These are phyloP conservation scores for Monodelphis domestica DNA, from an alignment of 2,797 vertebrate genomes.

Conservation along the genomic window DNA sequence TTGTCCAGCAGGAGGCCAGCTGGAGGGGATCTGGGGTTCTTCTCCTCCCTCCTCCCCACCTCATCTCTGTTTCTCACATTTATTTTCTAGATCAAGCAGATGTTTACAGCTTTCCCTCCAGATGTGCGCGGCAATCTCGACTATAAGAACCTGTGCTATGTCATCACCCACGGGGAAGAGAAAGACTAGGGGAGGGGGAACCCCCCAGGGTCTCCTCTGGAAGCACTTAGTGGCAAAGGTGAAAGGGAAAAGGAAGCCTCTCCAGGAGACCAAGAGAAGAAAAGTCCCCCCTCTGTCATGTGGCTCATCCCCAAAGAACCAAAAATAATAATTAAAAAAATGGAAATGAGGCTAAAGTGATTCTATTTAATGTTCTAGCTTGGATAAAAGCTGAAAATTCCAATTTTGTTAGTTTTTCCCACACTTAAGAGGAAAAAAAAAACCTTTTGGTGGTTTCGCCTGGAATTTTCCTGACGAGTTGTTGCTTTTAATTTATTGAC, in stretches of 20 bases:
- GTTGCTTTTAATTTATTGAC: slow-evolving; percentile 81
- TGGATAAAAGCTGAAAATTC: slow-evolving; percentile 75
- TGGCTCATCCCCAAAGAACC: slow-evolving; percentile 63
- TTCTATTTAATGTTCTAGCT: slow-evolving; percentile 66
- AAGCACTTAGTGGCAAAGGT: fast-evolving
- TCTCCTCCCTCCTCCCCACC: not conserved
- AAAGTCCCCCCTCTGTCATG: not conserved
- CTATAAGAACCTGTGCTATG: slow-evolving; percentile 90
- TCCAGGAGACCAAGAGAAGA: fast-evolving
- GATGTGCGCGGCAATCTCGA: slow-evolving; percentile 90
- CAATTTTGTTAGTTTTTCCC: slow-evolving; percentile 70
- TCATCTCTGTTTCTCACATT: slow-evolving; percentile 20
- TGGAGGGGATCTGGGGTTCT: not conserved
- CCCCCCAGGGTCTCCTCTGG: fast-evolving
- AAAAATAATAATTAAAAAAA: slow-evolving; percentile 78
- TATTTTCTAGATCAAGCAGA: slow-evolving; percentile 87
- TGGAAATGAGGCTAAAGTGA: slow-evolving; percentile 73
- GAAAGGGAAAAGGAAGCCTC: not conserved
- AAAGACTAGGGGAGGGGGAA: slow-evolving; percentile 86
- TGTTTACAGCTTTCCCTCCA: slow-evolving; percentile 89
- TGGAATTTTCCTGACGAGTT: slow-evolving; percentile 82
- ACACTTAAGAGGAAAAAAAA: not conserved
- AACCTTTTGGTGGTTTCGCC: slow-evolving; percentile 72
- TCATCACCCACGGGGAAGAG: slow-evolving; percentile 92
- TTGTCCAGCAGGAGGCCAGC: slow-evolving; percentile 11